Percentiles rank a stretch among this genome's conserved stretches.
Conservation (phyloP, 1,140 invertebrate genomes). For the Lordiphosa mommai region DNA sequence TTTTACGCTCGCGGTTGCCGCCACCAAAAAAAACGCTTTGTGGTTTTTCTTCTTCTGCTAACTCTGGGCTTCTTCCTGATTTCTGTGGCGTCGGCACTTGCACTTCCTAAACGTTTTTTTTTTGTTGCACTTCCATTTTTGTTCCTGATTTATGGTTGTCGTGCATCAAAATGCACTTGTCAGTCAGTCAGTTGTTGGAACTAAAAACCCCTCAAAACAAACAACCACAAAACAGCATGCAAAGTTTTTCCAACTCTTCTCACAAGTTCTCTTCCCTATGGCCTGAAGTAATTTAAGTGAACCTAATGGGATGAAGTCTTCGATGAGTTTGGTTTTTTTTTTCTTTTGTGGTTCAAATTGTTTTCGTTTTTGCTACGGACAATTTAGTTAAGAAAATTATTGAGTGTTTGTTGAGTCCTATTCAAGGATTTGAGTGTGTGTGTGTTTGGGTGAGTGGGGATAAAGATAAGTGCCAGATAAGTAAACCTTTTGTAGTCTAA, state of each 20-base stretch:
- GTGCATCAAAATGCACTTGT: constrained; percentile 57
- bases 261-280: constrained; percentile 23
- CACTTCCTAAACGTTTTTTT: constrained; percentile 38
- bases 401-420: constrained; percentile 52
- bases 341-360: constrained; percentile 41
- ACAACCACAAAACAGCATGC: constrained; percentile 17
- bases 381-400: constrained; percentile 74
- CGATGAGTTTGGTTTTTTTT: constrained; percentile 65
- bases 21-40: constrained; percentile 51
- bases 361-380: constrained; percentile 46
- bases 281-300: constrained; percentile 38
- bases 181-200: constrained; percentile 45
- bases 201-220: constrained; percentile 34
- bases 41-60: constrained; percentile 44
- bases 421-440: neutral
- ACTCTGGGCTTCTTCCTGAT: constrained; percentile 25
- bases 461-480: constrained; percentile 47
- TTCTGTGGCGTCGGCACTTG: constrained; percentile 15
- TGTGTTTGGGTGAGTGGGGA: neutral
- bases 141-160: constrained; percentile 73
- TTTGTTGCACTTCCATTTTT: constrained; percentile 49
- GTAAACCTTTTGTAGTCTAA: constrained; percentile 42
- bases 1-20: constrained; percentile 31
- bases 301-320: constrained; percentile 56
- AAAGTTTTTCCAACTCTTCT: constrained; percentile 17